phyloP scores from a whole-genome alignment of 2,113 vertebrate species.

The Gopherus evgoodei region DNA sequence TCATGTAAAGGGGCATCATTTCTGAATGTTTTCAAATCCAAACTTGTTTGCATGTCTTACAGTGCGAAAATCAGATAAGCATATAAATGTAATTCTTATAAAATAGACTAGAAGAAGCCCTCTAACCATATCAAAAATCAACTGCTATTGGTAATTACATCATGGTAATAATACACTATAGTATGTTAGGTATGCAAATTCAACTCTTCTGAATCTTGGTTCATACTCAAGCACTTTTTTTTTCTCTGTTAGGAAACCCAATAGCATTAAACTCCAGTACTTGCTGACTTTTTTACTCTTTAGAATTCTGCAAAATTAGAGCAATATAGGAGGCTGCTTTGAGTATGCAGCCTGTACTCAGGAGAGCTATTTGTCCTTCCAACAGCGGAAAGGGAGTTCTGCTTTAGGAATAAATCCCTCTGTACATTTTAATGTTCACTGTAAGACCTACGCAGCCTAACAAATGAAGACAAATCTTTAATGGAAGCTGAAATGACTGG shows the following conservation, averaged over 20 bases:
- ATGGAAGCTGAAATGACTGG: neutral
- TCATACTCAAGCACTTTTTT: neutral
- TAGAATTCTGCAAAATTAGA: neutral
- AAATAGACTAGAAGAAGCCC: neutral
- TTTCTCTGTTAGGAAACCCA: neutral
- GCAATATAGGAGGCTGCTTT: neutral
- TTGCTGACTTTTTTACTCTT: neutral
- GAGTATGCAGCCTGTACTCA: neutral
- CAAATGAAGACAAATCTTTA: neutral
- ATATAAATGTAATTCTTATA: neutral
- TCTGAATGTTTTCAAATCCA: neutral
- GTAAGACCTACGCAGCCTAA: neutral
- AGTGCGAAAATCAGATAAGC: neutral
- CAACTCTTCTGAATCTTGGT: neutral
- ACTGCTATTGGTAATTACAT: neutral
- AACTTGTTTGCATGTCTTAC: neutral
- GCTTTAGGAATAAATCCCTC: neutral
- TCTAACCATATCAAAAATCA: neutral
- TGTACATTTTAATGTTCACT: neutral
- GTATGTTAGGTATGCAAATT: neutral
- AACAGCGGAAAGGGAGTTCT: neutral
- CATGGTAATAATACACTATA: neutral
- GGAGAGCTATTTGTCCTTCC: neutral
- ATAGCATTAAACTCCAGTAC: neutral
- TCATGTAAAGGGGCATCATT: neutral